Evolutionary conservation across 2,797 vertebrate species (phyloP).

Genomic region (Decapterus maruadsi): DNA sequence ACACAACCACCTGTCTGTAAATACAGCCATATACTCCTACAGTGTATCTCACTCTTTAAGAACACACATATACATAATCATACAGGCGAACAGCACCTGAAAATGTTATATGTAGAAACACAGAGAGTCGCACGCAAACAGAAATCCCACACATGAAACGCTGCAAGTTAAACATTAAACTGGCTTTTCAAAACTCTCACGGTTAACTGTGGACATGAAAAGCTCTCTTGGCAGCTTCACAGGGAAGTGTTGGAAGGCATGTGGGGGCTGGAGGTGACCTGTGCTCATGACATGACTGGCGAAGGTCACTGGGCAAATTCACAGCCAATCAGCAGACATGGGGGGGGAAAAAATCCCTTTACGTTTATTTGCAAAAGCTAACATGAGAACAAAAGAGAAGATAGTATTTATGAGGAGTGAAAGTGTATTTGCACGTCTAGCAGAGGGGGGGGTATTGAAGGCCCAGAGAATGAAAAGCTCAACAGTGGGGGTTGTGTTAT

Average conservation of each 20-base stretch:
- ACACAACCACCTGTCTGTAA: conserved; percentile 19
- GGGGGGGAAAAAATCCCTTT: conserved; percentile 27
- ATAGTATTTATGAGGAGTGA: conserved; percentile 40
- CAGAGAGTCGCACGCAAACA: neutral
- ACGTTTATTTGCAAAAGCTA: conserved; percentile 45
- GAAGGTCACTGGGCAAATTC: conserved; percentile 52
- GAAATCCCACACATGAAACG: conserved; percentile 17
- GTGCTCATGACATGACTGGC: conserved; percentile 30
- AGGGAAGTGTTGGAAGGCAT: conserved; percentile 51
- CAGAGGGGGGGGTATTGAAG: neutral
- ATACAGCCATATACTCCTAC: neutral
- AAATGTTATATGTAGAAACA: conserved; percentile 10
- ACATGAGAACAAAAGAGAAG: conserved; percentile 33
- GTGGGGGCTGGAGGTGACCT: conserved; percentile 43
- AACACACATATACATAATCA: conserved; percentile 4
- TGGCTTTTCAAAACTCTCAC: conserved; percentile 66
- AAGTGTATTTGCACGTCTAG: conserved; percentile 45
- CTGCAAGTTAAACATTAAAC: conserved; percentile 75
- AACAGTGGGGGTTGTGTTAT: conserved; percentile 7
- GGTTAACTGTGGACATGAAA: conserved; percentile 64
- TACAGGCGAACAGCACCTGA: conserved; percentile 18
- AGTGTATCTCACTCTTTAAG: neutral
- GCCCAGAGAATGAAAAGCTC: conserved; percentile 15
- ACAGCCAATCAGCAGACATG: conserved; percentile 46
- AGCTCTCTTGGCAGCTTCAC: conserved; percentile 68